Base-by-base conservation (phyloP, 2,797 vertebrate species). In the Brotula barbata region DNA sequence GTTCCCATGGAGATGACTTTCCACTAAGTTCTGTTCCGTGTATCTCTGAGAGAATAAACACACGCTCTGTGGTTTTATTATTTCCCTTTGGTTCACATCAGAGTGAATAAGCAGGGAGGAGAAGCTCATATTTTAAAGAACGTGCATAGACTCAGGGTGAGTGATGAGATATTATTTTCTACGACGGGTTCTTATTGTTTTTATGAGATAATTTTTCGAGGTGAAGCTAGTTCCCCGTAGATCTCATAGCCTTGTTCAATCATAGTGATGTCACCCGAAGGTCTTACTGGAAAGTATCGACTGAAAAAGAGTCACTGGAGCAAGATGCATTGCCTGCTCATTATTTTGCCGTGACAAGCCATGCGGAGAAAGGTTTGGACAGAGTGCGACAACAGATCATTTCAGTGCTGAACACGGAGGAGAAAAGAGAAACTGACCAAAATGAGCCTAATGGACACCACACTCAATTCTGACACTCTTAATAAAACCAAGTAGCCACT, bases 1-100 rank as follows among this genome's bases (percentile, higher is more conserved):
- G 87, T 82, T 84, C 73, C 82, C 64, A 66, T 84, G 59, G 64
- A 86, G 44, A 83, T 70, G 57, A 86, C 75, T 86, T 90, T 91
- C 83, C 87, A 87, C 88, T 89, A 84, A 73, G 66, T 87, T 87
- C 73, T 64, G 76, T 80, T 80, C 47, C 68, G 68, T 64, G 55
- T 80, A 64, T 82, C 45, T 58, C 37, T 49, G 70, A 62, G 42
- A 37, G 14, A 47, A 64, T 4, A 15, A 21, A 61, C 6, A 16
- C 66, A 55, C 42, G 31, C 52, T 52, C 17, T 49, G 42, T 77
- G 42, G 7, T 66, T 73, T 62, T 67, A 41, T 40, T 5, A 9
- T 59, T 67, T 64, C 40, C 48, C 57, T 74, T 64, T 56, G 28
- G 54, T 63, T 59, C 39, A 58, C 54, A 17, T 60, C 51, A 62